Conservation (phyloP, 2,797 vertebrate species). For the Hydrocynus forskahlii region DNA sequence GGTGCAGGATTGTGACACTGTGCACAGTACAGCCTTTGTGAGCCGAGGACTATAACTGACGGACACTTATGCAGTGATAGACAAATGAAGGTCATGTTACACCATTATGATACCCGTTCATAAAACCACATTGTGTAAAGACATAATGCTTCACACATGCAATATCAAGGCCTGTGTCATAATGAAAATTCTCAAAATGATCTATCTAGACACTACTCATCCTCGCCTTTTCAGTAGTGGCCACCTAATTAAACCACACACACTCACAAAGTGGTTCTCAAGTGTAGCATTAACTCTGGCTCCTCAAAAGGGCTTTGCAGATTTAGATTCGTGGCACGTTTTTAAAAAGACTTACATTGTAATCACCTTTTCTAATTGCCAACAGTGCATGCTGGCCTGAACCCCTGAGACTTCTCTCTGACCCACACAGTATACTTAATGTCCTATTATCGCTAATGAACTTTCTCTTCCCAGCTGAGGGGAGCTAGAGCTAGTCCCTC, state of each 20-base stretch:
- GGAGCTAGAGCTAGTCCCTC: constrained; percentile 66
- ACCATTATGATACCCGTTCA: constrained; percentile 28
- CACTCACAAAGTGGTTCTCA: constrained; percentile 52
- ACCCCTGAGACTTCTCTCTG: constrained; percentile 80
- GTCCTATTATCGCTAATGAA: constrained; percentile 84
- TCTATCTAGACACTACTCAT: constrained; percentile 41
- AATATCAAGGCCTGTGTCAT: constrained; percentile 42
- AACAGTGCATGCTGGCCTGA: constrained; percentile 76
- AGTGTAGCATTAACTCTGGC: constrained; percentile 49
- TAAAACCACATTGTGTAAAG: constrained; percentile 39
- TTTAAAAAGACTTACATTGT: constrained; percentile 75
- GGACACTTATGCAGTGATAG: constrained; percentile 1
- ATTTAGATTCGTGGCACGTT: constrained; percentile 66
- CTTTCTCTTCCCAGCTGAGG: constrained; percentile 72
- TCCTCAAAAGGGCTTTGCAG: constrained; percentile 58
- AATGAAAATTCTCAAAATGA: constrained; percentile 52
- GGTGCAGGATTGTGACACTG: neutral
- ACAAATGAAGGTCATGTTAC: constrained; percentile 33
- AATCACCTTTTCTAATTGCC: constrained; percentile 83
- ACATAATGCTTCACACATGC: constrained; percentile 20
- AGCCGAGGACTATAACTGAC: neutral
- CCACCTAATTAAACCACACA: constrained; percentile 59
- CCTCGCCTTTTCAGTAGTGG: constrained; percentile 41
- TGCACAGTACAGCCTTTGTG: neutral
- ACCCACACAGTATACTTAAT: constrained; percentile 81